phyloP scores from a whole-genome alignment of 2,113 vertebrate species.

The Pao palembangensis region DNA sequence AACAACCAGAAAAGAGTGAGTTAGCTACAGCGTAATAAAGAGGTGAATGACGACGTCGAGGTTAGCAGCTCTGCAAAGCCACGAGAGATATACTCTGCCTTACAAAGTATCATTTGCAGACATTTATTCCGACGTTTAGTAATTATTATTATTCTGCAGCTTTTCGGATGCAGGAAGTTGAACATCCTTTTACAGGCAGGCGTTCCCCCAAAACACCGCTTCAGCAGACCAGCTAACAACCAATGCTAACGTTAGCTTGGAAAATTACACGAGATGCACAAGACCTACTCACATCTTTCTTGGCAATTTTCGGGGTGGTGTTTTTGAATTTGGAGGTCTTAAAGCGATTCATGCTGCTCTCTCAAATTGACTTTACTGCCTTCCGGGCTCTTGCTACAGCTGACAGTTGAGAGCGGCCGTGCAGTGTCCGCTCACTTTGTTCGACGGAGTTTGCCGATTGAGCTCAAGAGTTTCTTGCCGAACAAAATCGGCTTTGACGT shows the following conservation, averaged over 20 bases:
- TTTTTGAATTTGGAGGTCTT: slow-evolving; percentile 91
- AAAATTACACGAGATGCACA: neutral
- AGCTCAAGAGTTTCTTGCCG: neutral
- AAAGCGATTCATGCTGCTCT: slow-evolving; percentile 87
- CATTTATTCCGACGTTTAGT: neutral
- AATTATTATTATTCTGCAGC: slow-evolving; percentile 12
- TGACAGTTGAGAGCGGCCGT: slow-evolving; percentile 55
- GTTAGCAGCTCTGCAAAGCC: slow-evolving; percentile 20
- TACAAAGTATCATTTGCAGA: neutral
- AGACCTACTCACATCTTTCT: slow-evolving; percentile 80
- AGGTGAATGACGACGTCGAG: slow-evolving; percentile 15
- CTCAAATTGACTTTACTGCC: slow-evolving; percentile 59
- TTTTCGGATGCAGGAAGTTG: slow-evolving; percentile 65
- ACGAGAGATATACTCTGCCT: slow-evolving; percentile 8
- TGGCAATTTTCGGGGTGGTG: slow-evolving; percentile 81
- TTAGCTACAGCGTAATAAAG: neutral
- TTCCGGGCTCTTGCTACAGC: slow-evolving; percentile 67
- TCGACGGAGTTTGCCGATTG: neutral
- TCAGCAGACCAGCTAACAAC: slow-evolving; percentile 27
- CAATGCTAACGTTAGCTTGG: slow-evolving; percentile 35
- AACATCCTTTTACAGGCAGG: slow-evolving; percentile 54
- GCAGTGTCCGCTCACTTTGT: slow-evolving; percentile 28
- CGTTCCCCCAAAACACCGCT: slow-evolving; percentile 49
- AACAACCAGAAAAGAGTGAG: neutral
- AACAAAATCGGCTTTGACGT: neutral